Evolutionary conservation across 2,888 invertebrate genomes (phyloP).

Genomic region (Callyntrura sp.): DNA sequence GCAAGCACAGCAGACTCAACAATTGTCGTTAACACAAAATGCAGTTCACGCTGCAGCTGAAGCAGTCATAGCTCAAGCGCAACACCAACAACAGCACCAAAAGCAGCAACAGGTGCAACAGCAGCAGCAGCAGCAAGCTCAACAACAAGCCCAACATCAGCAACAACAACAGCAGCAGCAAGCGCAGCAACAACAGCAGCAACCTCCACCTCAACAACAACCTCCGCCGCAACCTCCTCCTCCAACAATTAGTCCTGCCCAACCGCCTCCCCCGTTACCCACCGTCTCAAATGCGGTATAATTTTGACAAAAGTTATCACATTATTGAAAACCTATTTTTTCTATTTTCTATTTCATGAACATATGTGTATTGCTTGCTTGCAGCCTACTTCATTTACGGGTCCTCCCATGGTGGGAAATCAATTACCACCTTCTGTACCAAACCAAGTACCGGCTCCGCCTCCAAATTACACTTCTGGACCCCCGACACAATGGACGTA

Average conservation of each 20-base stretch:
- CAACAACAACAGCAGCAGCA: constrained; percentile 45
- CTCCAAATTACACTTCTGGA: constrained; percentile 82
- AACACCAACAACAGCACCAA: constrained; percentile 85
- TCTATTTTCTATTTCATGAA: constrained; percentile 1
- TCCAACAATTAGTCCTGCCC: constrained; percentile 65
- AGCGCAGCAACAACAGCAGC: constrained; percentile 47
- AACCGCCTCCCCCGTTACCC: constrained; percentile 71
- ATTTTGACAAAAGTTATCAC: background rate
- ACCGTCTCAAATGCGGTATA: constrained; percentile 70
- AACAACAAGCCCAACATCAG: constrained; percentile 84
- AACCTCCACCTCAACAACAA: constrained; percentile 50
- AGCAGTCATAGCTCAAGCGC: constrained; percentile 84
- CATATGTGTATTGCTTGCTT: constrained; percentile 11
- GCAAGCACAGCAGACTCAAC: constrained; percentile 85
- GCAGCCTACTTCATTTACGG: constrained; percentile 81
- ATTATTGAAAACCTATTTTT: background rate
- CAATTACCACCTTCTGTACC: constrained; percentile 76
- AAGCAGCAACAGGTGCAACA: constrained; percentile 62
- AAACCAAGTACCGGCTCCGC: constrained; percentile 75
- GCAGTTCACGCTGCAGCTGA: constrained; percentile 86
- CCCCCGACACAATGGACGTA: constrained; percentile 82
- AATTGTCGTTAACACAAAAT: constrained; percentile 84
- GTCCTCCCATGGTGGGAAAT: constrained; percentile 73
- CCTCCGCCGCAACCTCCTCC: constrained; percentile 58
- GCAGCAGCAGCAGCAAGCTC: constrained; percentile 43